Percentiles rank a stretch among this genome's conserved stretches.
These are phyloP conservation scores for Poeciliopsis presidionis DNA, from an alignment of 2,797 vertebrate genomes.

Conservation along the genomic window DNA sequence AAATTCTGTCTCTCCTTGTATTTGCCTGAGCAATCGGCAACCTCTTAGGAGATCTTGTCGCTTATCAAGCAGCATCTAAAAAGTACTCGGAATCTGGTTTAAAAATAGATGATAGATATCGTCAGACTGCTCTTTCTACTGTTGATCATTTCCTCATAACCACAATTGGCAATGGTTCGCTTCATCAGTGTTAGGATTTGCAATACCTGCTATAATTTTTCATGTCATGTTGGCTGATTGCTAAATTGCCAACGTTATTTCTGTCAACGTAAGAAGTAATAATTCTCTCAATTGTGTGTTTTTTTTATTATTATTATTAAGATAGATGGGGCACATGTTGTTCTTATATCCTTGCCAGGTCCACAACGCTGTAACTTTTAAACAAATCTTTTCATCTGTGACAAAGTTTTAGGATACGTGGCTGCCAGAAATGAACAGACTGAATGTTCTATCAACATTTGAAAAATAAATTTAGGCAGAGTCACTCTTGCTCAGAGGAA, in stretches of 20 bases:
- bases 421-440: background rate
- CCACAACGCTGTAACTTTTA: constrained; percentile 1
- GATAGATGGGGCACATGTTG: constrained; percentile 22
- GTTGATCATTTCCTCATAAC: background rate
- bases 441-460: background rate
- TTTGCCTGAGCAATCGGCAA: background rate
- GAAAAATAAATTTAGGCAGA: constrained; percentile 16
- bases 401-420: background rate
- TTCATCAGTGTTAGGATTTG: constrained; percentile 14
- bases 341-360: background rate
- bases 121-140: background rate
- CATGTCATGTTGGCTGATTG: constrained; percentile 5
- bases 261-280: constrained; percentile 15
- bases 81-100: background rate
- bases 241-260: constrained; percentile 21
- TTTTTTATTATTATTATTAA: constrained; percentile 12
- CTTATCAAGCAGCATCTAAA: constrained; percentile 1
- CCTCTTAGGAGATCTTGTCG: constrained; percentile 7
- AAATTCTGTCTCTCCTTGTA: background rate
- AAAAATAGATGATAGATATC: constrained; percentile 3
- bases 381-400: constrained; percentile 6
- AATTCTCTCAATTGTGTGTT: constrained; percentile 27
- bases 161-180: constrained; percentile 1
- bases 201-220: constrained; percentile 13
- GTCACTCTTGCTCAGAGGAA: constrained; percentile 35